Evolutionary conservation across 1,140 invertebrate species (phyloP).

Genomic region (Drosophila setifemur): DNA sequence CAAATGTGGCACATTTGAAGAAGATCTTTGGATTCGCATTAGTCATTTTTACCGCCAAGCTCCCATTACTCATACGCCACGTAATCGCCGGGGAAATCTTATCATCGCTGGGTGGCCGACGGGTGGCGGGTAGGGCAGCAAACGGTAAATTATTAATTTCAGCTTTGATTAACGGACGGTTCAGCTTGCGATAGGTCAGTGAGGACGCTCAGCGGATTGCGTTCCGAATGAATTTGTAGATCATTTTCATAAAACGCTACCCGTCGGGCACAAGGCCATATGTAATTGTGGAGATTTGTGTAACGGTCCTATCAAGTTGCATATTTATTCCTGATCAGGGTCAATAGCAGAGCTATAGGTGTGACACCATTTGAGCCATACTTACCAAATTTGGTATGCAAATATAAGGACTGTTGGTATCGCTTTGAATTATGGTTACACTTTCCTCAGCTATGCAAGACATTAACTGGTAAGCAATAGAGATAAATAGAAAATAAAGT

Average conservation of each 20-base stretch:
- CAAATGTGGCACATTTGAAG: neutral
- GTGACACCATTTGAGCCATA: conserved; percentile 24
- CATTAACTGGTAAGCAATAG: too few relatives aligned
- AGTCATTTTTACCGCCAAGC: conserved; percentile 14
- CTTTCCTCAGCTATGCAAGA: neutral
- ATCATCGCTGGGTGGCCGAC: neutral
- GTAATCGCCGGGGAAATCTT: conserved; percentile 46
- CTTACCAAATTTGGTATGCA: conserved; percentile 42
- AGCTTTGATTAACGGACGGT: conserved; percentile 32
- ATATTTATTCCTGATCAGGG: conserved; percentile 37
- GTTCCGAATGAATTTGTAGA: conserved; percentile 36
- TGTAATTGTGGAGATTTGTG: conserved; percentile 30
- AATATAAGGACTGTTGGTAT: neutral
- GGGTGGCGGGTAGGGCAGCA: neutral
- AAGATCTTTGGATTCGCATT: conserved; percentile 26
- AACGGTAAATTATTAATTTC: conserved; percentile 13
- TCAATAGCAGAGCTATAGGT: conserved; percentile 39
- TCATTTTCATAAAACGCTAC: conserved; percentile 41
- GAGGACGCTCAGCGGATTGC: conserved; percentile 37
- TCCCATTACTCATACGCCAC: conserved; percentile 70
- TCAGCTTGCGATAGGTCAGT: conserved; percentile 46
- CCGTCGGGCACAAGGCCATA: conserved; percentile 30
- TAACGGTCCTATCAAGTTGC: conserved; percentile 32
- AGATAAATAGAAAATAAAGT: too few relatives aligned
- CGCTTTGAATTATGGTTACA: neutral